phyloP scores from a whole-genome alignment of 2,888 invertebrate genomes.

The Celastrina argiolus region DNA sequence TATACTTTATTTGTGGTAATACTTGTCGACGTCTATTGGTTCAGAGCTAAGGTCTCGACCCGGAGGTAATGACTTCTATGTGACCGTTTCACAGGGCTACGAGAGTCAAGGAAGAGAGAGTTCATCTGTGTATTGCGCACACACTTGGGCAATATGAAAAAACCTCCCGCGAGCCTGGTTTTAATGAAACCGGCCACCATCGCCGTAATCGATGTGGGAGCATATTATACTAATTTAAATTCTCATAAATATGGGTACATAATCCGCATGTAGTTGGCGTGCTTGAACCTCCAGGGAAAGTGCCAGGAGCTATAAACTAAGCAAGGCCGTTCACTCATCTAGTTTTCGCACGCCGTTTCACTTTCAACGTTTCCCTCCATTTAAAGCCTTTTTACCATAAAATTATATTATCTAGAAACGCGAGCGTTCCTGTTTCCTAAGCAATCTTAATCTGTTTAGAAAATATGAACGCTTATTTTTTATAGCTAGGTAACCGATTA shows the following conservation, averaged over 20 bases:
- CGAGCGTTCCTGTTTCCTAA: neutral
- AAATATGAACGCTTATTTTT: neutral
- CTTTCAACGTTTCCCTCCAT: constrained; percentile 68
- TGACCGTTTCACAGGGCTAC: too few species aligned
- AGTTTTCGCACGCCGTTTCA: constrained; percentile 64
- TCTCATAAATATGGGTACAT: neutral
- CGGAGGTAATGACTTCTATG: too few species aligned
- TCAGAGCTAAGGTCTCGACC: too few species aligned
- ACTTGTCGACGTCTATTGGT: too few species aligned
- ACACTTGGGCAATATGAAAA: too few species aligned
- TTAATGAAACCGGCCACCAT: too few species aligned
- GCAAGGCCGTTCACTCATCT: constrained; percentile 56
- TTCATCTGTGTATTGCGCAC: too few species aligned
- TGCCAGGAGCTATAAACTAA: constrained; percentile 35
- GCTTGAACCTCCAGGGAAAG: constrained; percentile 35
- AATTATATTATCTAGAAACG: neutral
- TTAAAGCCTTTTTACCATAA: constrained; percentile 39
- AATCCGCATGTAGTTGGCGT: neutral
- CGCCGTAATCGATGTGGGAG: too few species aligned
- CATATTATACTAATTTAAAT: neutral
- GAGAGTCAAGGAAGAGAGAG: too few species aligned
- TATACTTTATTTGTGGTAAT: too few species aligned
- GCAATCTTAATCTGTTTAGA: neutral
- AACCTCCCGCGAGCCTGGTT: too few species aligned
- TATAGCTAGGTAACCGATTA: too few species aligned